These are phyloP conservation scores for Scyliorhinus canicula DNA, from an alignment of 2,797 vertebrate species.

Conservation along the genomic window DNA sequence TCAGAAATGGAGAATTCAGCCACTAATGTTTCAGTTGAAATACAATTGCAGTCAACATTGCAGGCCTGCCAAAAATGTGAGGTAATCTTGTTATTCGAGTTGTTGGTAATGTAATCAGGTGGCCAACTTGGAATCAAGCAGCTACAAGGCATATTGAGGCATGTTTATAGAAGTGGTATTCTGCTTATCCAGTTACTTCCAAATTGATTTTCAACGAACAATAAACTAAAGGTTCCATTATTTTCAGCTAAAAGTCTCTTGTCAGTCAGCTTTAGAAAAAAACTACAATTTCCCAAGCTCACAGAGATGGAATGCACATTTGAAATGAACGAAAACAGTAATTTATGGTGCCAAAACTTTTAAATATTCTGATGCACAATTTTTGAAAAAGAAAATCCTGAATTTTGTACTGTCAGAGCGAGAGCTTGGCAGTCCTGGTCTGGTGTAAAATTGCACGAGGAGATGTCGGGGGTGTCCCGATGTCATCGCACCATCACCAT, in stretches of 20 bases:
- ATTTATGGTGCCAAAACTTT: constrained; percentile 17
- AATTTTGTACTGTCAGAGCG: too few species aligned
- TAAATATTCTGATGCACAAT: background rate
- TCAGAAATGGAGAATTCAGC: too few species aligned
- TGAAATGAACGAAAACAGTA: background rate
- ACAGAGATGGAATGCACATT: background rate
- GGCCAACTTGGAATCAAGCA: background rate
- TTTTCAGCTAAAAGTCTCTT: background rate
- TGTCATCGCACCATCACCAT: too few species aligned
- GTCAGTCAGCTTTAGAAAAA: background rate
- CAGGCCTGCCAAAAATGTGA: background rate
- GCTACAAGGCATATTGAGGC: background rate
- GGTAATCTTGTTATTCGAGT: background rate
- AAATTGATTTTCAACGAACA: background rate
- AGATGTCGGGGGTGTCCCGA: too few species aligned
- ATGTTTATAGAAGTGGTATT: constrained; percentile 6
- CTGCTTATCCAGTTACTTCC: background rate
- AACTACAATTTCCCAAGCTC: background rate
- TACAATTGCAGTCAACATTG: background rate
- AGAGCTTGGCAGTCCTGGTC: too few species aligned
- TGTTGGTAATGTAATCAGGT: background rate
- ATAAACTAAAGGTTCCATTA: background rate
- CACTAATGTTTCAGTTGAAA: background rate
- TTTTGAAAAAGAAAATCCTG: background rate
- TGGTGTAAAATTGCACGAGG: too few species aligned